phyloP scores from a whole-genome alignment of 2,797 vertebrate species.

The Enteromius treurensis region DNA sequence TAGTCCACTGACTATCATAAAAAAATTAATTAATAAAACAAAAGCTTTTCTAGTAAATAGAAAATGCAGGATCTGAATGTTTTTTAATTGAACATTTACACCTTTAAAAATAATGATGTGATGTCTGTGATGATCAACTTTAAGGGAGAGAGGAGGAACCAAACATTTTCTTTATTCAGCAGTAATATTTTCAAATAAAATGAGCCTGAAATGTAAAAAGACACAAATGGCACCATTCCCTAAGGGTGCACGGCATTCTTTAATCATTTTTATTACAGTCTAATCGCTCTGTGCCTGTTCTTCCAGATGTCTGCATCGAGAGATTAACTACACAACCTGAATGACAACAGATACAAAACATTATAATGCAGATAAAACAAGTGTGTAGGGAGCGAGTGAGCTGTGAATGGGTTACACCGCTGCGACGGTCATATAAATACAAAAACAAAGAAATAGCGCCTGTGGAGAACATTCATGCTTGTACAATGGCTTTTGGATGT shows the following conservation, averaged over 20 bases:
- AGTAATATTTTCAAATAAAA: conserved; percentile 13
- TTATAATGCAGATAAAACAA: background rate
- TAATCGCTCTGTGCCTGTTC: background rate
- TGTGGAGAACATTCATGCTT: conserved; percentile 3
- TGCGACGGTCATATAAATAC: conserved; percentile 1
- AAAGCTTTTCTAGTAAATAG: background rate
- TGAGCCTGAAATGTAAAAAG: background rate
- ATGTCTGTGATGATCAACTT: background rate
- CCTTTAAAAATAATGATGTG: background rate
- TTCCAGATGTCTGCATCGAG: conserved; percentile 21
- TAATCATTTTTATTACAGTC: background rate
- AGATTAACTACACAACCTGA: conserved; percentile 30
- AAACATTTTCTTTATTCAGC: background rate
- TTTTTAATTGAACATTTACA: background rate
- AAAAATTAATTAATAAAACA: too few species aligned
- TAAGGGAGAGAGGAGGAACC: background rate
- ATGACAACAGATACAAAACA: conserved; percentile 16
- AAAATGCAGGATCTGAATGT: too few species aligned
- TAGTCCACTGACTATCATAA: background rate
- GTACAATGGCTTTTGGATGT: background rate
- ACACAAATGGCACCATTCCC: background rate
- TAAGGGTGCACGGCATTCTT: background rate
- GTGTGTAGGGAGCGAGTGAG: background rate
- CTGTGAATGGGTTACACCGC: background rate
- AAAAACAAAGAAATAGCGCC: conserved; percentile 6